These are phyloP conservation scores for Sakesphorus luctuosus DNA, from an alignment of 2,113 vertebrate species.

Conservation along the genomic window DNA sequence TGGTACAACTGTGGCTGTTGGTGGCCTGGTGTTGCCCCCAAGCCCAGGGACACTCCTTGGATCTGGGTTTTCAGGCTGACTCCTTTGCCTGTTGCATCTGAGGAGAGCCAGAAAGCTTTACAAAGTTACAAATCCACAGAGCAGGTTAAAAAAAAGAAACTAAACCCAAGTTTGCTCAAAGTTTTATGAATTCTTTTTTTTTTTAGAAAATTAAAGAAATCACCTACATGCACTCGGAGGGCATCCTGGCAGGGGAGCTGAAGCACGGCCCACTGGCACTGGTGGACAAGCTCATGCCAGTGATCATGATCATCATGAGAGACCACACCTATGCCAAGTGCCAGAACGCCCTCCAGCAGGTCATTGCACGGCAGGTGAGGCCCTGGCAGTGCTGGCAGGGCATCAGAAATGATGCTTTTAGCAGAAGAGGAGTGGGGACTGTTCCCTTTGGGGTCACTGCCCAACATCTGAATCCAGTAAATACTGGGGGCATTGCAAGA, in stretches of 20 bases:
- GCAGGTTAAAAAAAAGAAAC: neutral
- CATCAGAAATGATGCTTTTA: rapidly evolving
- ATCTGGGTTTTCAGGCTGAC: neutral
- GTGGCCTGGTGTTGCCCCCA: neutral
- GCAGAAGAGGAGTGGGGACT: rapidly evolving
- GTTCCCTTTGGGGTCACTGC: neutral
- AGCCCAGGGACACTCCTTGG: neutral
- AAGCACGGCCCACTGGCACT: conserved; percentile 94
- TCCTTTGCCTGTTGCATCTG: rapidly evolving
- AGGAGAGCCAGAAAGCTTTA: neutral
- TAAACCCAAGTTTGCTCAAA: neutral
- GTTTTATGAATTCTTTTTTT: neutral
- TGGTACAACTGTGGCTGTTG: neutral
- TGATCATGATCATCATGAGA: conserved; percentile 99
- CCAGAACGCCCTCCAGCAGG: conserved; percentile 97
- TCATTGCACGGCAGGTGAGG: conserved; percentile 91
- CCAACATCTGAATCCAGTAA: neutral
- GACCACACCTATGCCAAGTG: conserved; percentile 95
- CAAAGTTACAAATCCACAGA: neutral
- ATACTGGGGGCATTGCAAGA: rapidly evolving
- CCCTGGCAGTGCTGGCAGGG: neutral
- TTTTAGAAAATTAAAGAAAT: conserved; percentile 98
- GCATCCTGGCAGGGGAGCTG: conserved; percentile 95
- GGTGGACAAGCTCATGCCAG: conserved; percentile 98
- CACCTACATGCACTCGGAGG: conserved; percentile 98